Evolutionary conservation across 1,140 invertebrate species (phyloP), one percentile per base, ranked within the genome.

Genomic region (Geopemphigus sp.): DNA sequence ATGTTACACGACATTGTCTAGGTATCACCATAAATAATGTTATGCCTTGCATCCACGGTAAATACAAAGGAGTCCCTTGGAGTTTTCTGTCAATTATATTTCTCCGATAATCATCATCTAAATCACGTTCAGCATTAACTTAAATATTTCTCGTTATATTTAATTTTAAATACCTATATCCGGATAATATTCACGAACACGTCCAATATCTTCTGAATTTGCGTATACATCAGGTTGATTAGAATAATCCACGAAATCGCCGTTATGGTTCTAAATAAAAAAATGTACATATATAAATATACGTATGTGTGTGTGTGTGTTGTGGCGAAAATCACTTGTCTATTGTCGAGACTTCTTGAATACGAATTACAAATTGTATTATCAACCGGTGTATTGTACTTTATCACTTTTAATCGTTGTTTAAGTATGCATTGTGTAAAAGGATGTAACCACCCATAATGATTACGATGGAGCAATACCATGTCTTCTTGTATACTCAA

Each of bases 71-170:
- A 3, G 74, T 78, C 5, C 74, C 74, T 63, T 78, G 74, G 24
- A 78, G 74, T 78, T 47, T 78, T n/a, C 74, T 47, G 17, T 78
- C 63, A 17, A 45, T 24, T 1, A 61, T 12, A 50, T 50, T 61
- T 47, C 57, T n/a, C 50, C n/a, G 32, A 61, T 78, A 78, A n/a
- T 78, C 74, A 50, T 78, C 59, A 59, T 61, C 74, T 78, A 59
- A 50, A 24, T 61, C 29, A 76, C 22, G 61, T 8, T 39, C 22
- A 22, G 14, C 11, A 39, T 53, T 53, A 26, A 53, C 15, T 19
- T 29, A 11, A 5, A 53, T n/a, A 26, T 26, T 17, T 70, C 6
- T 68, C 5, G 22, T 11, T 10, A 47, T 50, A 8, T 66, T 17
- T 68, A 47, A 68, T 1, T 68, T 14, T 22, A 68, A 47, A 70